Evolutionary conservation across 2,113 vertebrate genomes (phyloP), one percentile per base, ranked within the genome.

Genomic region (Triplophysa rosa): DNA sequence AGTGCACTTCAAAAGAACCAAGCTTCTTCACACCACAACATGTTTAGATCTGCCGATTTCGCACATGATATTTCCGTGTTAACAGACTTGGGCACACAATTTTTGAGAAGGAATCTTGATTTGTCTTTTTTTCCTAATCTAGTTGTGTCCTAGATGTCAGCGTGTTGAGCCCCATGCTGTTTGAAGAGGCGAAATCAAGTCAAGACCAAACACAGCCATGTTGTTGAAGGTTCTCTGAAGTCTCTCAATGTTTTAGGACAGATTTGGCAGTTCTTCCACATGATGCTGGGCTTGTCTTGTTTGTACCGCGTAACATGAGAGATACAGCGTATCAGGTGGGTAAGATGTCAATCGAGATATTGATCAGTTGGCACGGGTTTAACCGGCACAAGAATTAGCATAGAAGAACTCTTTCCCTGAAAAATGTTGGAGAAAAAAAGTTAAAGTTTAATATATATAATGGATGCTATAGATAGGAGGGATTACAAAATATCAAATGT

Each of bases 81-180:
- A 37, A 24, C 8, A 13, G 54, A 33, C 33, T 9, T 71, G 66
- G 21, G 23, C 24, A 7, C 52, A 3, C 12, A 2, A 8, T 49
- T 21, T 69, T 40, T 6, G 7, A 29, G 10, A 24, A 19, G 67
- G 9, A 2, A 24, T 54, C 49, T n/a, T 14, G 26, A 14, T 52
- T 17, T 71, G 0, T 19, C 37, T 56, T 37, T 71, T 5, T 8
- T 37, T n/a, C 21, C 29, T 71, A 40, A 71, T 71, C 19, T 58
- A 58, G 29, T 71, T 14, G 26, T 56, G 26, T 71, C 26, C 49
- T 70, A 70, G 49, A 70, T 70, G 21, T 67, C 40, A 67, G 21
- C 21, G 19, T 13, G 8, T 21, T 37, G 2, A 56, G 54, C 49
- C 49, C 68, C 49, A 17, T 21, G 29, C 52, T 37, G 11, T 10